A percentile compares a stretch with the other conserved stretches of the same genome.
Evolutionary conservation across 2,797 vertebrate species (phyloP).

Genomic region (Alauda arvensis): DNA sequence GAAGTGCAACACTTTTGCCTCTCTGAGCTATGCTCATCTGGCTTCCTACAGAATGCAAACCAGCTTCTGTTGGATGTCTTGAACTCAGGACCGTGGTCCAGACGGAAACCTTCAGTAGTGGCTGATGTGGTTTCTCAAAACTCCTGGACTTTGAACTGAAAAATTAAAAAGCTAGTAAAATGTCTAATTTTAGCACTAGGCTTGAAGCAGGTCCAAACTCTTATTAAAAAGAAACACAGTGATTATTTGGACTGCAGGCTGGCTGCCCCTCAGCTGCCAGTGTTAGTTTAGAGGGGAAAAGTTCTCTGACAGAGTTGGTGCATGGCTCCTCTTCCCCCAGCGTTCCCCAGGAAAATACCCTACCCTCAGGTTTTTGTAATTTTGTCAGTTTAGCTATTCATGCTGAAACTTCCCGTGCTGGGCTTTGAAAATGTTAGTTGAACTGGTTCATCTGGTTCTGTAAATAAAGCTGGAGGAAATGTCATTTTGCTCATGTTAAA

Average conservation of each 20-base stretch:
- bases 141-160: slow-evolving; percentile 17
- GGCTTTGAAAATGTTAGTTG: slow-evolving; percentile 40
- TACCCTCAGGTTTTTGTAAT: neutral
- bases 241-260: slow-evolving; percentile 1
- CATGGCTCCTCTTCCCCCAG: neutral
- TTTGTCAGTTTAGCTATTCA: neutral
- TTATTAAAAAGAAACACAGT: slow-evolving; percentile 2
- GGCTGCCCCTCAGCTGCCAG: neutral
- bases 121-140: slow-evolving; percentile 13
- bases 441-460: slow-evolving; percentile 46
- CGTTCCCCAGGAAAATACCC: neutral
- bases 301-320: neutral
- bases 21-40: neutral
- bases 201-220: slow-evolving; percentile 21
- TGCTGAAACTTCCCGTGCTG: slow-evolving; percentile 23
- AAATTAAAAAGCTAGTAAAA: slow-evolving; percentile 38
- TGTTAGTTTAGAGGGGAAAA: neutral
- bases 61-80: neutral
- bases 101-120: neutral
- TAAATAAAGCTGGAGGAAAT: slow-evolving; percentile 44
- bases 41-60: neutral
- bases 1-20: neutral
- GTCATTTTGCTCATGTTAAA: slow-evolving; percentile 43
- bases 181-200: slow-evolving; percentile 24
- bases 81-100: neutral